These are phyloP conservation scores for zebrafish (Danio rerio) DNA, from an alignment of 2,113 vertebrate genomes.

Conservation along the genomic window GRCz12tu NC_133186.1:25270001-25270500, in stretches of 20 bases:
- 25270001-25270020: slow-evolving; percentile 16
- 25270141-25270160: slow-evolving; percentile 43
- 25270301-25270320: no score
- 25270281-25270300: no score
- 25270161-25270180: neutral
- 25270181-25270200: slow-evolving; percentile 35
- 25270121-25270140: slow-evolving; percentile 44
- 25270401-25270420: no score
- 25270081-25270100: slow-evolving; percentile 26
- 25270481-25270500: no score
- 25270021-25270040: slow-evolving; percentile 27
- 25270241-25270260: neutral
- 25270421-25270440: no score
- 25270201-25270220: neutral
- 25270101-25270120: slow-evolving; percentile 2
- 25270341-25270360: no score
- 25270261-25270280: no score
- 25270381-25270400: no score
- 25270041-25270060: slow-evolving; percentile 44
- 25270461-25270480: no score
- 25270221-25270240: neutral
- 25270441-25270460: no score
- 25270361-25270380: no score
- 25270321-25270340: no score
- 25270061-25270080: slow-evolving; percentile 40